phyloP scores from a whole-genome alignment of 1,140 invertebrate genomes.

The Myzus persicae region DNA sequence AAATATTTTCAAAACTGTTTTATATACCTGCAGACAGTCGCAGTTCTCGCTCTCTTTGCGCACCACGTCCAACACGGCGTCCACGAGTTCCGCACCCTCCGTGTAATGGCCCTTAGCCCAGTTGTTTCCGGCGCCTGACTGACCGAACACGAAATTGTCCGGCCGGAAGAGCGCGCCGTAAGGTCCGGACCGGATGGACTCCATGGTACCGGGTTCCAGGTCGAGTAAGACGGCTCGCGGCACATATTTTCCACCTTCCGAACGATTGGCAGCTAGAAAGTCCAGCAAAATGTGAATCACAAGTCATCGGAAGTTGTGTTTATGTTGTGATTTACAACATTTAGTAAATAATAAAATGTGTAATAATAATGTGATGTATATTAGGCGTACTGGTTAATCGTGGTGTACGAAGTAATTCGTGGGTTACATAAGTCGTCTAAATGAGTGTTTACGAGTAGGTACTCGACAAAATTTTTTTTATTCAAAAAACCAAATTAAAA shows the following conservation, averaged over 20 bases:
- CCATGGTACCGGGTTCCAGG: slow-evolving; percentile 80
- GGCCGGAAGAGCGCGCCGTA: slow-evolving; percentile 79
- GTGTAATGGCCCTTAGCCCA: slow-evolving; percentile 85
- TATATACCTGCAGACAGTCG: slow-evolving; percentile 72
- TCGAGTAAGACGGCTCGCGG: slow-evolving; percentile 78
- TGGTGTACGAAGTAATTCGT: neutral
- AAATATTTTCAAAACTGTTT: neutral
- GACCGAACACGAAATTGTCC: slow-evolving; percentile 77
- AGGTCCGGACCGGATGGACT: slow-evolving; percentile 74
- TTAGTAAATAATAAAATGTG: too few relatives aligned
- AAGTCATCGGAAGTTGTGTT: neutral
- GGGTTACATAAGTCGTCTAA: neutral
- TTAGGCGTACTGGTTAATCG: neutral
- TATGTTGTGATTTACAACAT: neutral
- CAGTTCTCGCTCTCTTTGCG: slow-evolving; percentile 79
- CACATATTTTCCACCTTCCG: slow-evolving; percentile 62
- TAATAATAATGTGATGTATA: too few relatives aligned
- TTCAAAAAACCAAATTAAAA: neutral
- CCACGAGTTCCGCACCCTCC: slow-evolving; percentile 78
- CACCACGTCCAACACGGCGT: slow-evolving; percentile 81
- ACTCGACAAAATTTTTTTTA: neutral
- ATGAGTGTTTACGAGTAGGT: neutral
- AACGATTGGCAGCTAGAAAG: slow-evolving; percentile 46
- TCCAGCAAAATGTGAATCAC: neutral
- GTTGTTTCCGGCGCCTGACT: slow-evolving; percentile 75